These are phyloP conservation scores for Phocoena sinus DNA, from an alignment of 2,113 vertebrate genomes.

Conservation along the genomic window DNA sequence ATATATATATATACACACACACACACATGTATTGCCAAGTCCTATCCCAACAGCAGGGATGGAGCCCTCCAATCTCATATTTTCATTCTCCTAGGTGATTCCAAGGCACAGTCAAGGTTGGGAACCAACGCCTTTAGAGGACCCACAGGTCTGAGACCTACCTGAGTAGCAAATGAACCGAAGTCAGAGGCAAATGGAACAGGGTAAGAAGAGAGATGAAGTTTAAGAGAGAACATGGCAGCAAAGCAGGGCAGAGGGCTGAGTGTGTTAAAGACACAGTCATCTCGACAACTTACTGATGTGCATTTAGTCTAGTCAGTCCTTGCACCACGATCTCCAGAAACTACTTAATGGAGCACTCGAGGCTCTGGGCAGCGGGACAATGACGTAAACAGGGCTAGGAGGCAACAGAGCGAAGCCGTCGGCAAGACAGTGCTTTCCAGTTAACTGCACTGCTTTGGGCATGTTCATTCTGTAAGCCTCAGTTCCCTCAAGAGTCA, in stretches of 20 bases:
- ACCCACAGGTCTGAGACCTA: not conserved
- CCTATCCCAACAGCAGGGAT: not conserved
- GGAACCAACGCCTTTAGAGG: no score
- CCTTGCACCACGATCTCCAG: not conserved
- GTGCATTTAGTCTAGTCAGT: not conserved
- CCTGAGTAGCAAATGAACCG: not conserved
- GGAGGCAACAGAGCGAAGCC: not conserved
- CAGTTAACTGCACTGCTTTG: not conserved
- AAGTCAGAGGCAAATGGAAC: not conserved
- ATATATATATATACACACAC: no score
- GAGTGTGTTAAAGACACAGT: not conserved
- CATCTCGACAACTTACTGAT: not conserved
- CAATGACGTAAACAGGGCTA: not conserved
- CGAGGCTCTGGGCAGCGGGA: not conserved
- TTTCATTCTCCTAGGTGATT: not conserved
- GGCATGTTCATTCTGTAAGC: not conserved
- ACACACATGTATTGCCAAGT: not conserved
- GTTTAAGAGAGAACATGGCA: no score
- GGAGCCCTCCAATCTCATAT: not conserved
- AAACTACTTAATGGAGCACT: not conserved
- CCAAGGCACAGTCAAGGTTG: not conserved
- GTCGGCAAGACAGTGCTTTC: not conserved
- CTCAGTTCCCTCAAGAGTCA: not conserved
- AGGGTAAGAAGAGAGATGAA: not conserved
- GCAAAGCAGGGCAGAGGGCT: not conserved